phyloP scores from a whole-genome alignment of 2,888 invertebrate species.

The Argyresthia albistria region DNA sequence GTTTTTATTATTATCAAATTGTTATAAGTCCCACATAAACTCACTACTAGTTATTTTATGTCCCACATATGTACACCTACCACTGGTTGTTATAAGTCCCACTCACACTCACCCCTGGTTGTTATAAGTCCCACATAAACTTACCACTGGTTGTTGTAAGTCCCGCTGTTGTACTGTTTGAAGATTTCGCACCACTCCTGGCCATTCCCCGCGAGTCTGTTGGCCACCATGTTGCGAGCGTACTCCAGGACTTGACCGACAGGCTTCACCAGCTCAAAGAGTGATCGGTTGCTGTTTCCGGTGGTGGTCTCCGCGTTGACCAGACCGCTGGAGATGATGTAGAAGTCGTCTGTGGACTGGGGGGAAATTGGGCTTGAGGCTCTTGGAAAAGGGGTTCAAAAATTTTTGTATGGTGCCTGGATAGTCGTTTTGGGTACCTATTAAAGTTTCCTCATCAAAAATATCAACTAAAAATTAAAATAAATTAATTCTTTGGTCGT shows the following conservation, averaged over 20 bases:
- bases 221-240: conserved; percentile 76
- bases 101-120: no score
- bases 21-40: no score
- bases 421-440: no score
- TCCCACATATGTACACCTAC: no score
- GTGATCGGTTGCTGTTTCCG: conserved; percentile 74
- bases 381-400: no score
- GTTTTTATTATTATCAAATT: no score
- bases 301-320: conserved; percentile 79
- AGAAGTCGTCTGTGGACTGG: conserved; percentile 77
- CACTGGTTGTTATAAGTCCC: no score
- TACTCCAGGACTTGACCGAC: conserved; percentile 70
- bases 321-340: conserved; percentile 73
- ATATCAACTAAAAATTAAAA: no score
- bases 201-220: conserved; percentile 73
- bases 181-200: conserved; percentile 74
- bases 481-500: no score
- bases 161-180: conserved; percentile 76
- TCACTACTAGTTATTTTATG: no score
- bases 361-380: not conserved
- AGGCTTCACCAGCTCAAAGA: conserved; percentile 70
- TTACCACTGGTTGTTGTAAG: conserved; percentile 85
- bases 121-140: conserved; percentile 17
- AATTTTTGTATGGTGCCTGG: no score
- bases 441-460: no score